phyloP scores from a whole-genome alignment of 2,888 invertebrate genomes.

The Imbricaverruca yamaguchii region DNA sequence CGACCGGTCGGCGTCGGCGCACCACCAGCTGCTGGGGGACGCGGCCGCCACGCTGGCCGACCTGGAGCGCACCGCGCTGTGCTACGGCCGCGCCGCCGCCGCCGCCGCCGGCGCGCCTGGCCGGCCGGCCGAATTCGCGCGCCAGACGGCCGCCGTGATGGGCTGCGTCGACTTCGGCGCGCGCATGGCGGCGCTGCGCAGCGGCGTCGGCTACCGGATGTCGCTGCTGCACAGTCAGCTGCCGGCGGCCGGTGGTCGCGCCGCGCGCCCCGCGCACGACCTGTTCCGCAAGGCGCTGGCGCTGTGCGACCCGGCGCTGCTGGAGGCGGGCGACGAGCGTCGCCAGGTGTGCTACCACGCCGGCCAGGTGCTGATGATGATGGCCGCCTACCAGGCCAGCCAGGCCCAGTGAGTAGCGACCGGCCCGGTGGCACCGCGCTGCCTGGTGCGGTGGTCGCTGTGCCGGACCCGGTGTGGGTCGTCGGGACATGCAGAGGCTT shows the following conservation, averaged over 20 bases:
- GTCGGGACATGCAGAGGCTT: too few relatives aligned
- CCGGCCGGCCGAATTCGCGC: not conserved
- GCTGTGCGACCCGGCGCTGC: not conserved
- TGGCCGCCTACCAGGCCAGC: not conserved
- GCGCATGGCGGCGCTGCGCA: not conserved
- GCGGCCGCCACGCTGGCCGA: not conserved
- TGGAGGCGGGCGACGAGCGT: not conserved
- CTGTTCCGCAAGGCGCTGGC: not conserved
- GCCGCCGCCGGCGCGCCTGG: constrained; percentile 7
- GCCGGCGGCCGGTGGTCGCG: not conserved
- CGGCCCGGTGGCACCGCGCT: too few relatives aligned
- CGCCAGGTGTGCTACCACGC: constrained; percentile 17
- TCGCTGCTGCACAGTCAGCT: not conserved
- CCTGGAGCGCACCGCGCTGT: not conserved
- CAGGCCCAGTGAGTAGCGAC: not conserved
- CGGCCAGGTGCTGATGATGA: not conserved
- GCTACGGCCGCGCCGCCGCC: constrained; percentile 13
- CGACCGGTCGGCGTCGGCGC: constrained; percentile 9
- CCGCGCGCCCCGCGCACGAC: not conserved
- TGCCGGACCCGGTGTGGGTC: too few relatives aligned
- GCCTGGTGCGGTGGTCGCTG: too few relatives aligned
- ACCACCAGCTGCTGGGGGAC: not conserved
- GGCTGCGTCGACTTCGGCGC: constrained; percentile 2
- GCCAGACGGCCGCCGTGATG: not conserved
- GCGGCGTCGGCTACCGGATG: constrained; percentile 9